Evolutionary conservation across 2,888 invertebrate species (phyloP).

Genomic region (Drosophila infuscata): DNA sequence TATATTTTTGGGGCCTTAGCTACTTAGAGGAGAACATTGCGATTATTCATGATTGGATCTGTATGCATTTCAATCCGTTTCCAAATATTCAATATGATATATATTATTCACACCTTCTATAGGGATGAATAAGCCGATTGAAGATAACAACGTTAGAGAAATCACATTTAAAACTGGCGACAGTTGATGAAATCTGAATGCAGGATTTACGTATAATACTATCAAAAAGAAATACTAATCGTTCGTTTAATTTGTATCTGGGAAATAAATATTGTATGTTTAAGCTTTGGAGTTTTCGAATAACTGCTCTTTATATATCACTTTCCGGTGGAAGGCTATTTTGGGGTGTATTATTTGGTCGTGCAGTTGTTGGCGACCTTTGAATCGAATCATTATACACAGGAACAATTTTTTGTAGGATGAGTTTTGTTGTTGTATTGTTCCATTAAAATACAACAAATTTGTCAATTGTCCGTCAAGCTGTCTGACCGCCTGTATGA

Average conservation of each 20-base stretch:
- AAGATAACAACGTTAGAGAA: not conserved
- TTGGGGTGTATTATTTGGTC: no score
- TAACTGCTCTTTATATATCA: not conserved
- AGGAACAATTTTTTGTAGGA: no score
- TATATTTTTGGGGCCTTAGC: constrained; percentile 1
- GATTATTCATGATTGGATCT: not conserved
- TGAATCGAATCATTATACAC: not conserved
- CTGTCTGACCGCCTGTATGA: not conserved
- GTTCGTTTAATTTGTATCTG: not conserved
- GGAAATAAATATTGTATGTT: not conserved
- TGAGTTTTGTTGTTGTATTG: not conserved
- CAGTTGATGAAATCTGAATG: not conserved
- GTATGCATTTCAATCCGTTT: constrained; percentile 1
- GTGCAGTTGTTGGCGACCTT: not conserved
- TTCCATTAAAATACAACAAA: not conserved
- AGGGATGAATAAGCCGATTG: constrained; percentile 2
- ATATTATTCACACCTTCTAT: not conserved
- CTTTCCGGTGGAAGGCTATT: no score
- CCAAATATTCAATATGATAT: not conserved
- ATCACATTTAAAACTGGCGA: not conserved
- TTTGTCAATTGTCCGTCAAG: not conserved
- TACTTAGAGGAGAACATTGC: not conserved
- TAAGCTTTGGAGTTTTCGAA: not conserved
- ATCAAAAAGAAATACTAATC: not conserved
- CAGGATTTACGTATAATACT: not conserved